Evolutionary conservation across 2,113 vertebrate genomes (phyloP).

Genomic region (Dasyornis broadbenti): DNA sequence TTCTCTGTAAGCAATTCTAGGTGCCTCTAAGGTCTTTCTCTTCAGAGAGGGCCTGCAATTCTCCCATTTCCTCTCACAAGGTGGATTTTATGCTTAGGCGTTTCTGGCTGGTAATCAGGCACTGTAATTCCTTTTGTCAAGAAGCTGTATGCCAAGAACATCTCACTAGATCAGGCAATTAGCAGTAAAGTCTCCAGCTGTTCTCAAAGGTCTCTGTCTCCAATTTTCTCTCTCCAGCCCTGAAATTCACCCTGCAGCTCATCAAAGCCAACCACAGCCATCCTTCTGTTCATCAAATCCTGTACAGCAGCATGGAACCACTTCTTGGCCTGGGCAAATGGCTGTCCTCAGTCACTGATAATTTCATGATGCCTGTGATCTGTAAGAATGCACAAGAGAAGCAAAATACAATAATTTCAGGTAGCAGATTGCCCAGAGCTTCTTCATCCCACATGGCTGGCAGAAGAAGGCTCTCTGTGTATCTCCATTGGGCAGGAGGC

Average conservation of each 20-base stretch:
- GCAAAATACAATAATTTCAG: background rate
- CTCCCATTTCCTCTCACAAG: background rate
- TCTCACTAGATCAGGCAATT: background rate
- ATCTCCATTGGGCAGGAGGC: accelerated
- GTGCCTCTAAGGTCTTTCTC: background rate
- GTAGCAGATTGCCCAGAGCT: background rate
- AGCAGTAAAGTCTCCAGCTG: background rate
- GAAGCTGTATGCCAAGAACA: background rate
- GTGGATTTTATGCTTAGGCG: background rate
- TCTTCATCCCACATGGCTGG: background rate
- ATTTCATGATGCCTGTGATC: background rate
- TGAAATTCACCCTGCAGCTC: background rate
- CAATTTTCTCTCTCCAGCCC: background rate
- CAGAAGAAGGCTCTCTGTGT: background rate
- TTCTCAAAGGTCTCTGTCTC: background rate
- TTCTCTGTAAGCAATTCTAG: background rate
- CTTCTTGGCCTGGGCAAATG: background rate
- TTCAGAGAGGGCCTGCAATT: background rate
- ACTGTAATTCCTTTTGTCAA: background rate
- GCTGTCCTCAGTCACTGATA: background rate
- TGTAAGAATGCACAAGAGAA: background rate
- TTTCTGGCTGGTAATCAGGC: background rate
- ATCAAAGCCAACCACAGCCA: background rate
- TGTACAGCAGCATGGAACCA: background rate
- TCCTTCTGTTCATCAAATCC: background rate